Evolutionary conservation across 2,113 vertebrate genomes (phyloP), one percentile per base, ranked within the genome.

Genomic region (Ivindomyrus marchei): DNA sequence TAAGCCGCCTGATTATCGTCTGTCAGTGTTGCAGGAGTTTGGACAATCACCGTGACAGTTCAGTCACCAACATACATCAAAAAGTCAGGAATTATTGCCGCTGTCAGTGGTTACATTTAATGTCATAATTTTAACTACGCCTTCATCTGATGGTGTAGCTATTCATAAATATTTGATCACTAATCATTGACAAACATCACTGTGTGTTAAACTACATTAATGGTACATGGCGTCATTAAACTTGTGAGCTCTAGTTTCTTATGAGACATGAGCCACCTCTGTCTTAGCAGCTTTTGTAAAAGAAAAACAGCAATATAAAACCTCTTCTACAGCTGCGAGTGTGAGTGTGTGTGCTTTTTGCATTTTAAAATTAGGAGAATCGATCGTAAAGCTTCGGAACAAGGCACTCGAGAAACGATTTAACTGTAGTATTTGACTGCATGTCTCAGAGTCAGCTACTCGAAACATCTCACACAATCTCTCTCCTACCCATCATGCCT

Each of bases 401-500:
- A 92, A 92, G 92, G 92, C 92, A 93, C 92, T 91, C 89, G 58
- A 91, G 89, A 90, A 91, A 91, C 89, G 88, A 87, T 88, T 88
- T 46, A 77, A 88, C 91, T 49, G 88, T 88, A 88, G 36, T 21
- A 56, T 70, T 31, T 13, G 87, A 56, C 52, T 58, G 17, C 3
- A 13, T 21, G 24, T 87, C n/a, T 45, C 87, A 17, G 36, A 19
- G 24, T 89, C 45, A 10, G 47, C 42, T 52, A 24, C n/a, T 77
- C 70, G 39, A 31, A 77, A 77, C 70, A 77, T 77, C 36, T 80
- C 36, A 17, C 36, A 0, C 3, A 17, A 80, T 42, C 31, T 31
- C 74, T 27, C 74, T 19, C 6, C 45, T 89, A 17, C 52, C 53
- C 89, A 53, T 31, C 52, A 45, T 84, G 74, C 88, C 74, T 52